Base-by-base conservation (phyloP, 2,797 vertebrate species). In the Pogonophryne albipinna region DNA sequence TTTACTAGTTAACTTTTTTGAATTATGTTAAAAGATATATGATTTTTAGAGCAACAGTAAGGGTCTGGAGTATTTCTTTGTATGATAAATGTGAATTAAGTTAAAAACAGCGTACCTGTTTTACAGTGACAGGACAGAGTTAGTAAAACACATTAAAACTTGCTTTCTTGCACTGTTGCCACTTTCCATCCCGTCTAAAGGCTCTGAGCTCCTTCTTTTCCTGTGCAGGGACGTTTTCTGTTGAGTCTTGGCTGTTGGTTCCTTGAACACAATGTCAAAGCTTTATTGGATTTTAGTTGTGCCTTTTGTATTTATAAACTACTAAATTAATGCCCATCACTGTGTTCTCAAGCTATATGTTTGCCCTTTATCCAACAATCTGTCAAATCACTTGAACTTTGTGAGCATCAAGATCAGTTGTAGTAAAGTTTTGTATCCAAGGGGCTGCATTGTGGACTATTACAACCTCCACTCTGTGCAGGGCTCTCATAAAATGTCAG, bases 401-500 rank as follows among this genome's bases (percentile, higher is more conserved):
- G 12, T 42, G 10, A 31, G 61, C 41, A 42, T 45, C 12, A 4
- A 68, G 57, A 59, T 75, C 52, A 69, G n/a, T 10, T 55, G 62
- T 45, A 34, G 31, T 50, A 14, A 71, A 58, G 74, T 38, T 14
- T 59, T 23, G 31, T 41, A 42, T 17, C 38, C 4, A 19, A 44
- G 20, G 34, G 56, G 41, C 63, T 45, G 46, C 27, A 63, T 3
- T 51, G 41, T 51, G 31, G 38, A 67, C 53, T 4, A 10, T 12
- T 46, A 15, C 67, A 23, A 52, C 38, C 19, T 49, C 27, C 49
- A 27, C 66, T 27, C n/a, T 66, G 59, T 38, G 31, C 52, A 34
- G 50, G n/a, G 57, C 71, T 78, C 56, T 64, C 55, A 41, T 19
- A n/a, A 64, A 74, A 86, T 71, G 49, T 74, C 67, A 73, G 61